These are phyloP conservation scores for Mimachlamys varia DNA, from an alignment of 2,888 invertebrate species.

Conservation along the genomic window DNA sequence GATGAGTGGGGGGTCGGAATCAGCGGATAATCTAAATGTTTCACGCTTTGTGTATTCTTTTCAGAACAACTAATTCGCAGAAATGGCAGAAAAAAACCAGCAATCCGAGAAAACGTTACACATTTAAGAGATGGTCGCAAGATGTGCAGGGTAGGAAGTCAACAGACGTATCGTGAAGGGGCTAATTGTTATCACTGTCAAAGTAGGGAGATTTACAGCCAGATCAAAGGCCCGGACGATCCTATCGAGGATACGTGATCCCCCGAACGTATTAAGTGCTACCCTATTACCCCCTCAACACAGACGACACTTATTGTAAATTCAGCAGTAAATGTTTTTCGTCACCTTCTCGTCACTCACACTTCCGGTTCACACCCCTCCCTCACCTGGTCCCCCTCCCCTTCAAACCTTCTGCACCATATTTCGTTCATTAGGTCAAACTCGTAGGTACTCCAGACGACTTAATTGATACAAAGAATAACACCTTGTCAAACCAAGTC, in stretches of 20 bases:
- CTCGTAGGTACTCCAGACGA: no score
- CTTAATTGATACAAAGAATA: no score
- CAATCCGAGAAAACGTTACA: constrained; percentile 30
- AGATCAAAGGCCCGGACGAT: background rate
- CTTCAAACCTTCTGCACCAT: background rate
- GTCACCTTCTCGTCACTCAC: background rate
- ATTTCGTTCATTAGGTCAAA: no score
- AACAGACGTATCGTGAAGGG: constrained; percentile 18
- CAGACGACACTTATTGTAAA: background rate
- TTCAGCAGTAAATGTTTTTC: background rate
- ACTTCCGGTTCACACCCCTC: background rate
- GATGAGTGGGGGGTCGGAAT: constrained; percentile 9
- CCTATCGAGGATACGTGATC: background rate
- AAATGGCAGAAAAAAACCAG: constrained; percentile 8
- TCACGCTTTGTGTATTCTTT: constrained; percentile 26
- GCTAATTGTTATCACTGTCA: constrained; percentile 23
- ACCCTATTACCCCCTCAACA: constrained; percentile 15
- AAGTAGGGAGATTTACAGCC: background rate
- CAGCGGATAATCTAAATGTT: background rate
- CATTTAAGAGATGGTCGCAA: constrained; percentile 6
- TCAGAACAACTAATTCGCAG: constrained; percentile 12
- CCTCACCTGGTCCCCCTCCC: background rate
- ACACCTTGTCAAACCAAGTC: no score
- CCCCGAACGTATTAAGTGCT: constrained; percentile 16
- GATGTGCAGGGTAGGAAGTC: background rate